Percentiles rank a stretch among this genome's conserved stretches.
Evolutionary conservation across 2,797 vertebrate genomes (phyloP).

Genomic region (Acanthopagrus latus): DNA sequence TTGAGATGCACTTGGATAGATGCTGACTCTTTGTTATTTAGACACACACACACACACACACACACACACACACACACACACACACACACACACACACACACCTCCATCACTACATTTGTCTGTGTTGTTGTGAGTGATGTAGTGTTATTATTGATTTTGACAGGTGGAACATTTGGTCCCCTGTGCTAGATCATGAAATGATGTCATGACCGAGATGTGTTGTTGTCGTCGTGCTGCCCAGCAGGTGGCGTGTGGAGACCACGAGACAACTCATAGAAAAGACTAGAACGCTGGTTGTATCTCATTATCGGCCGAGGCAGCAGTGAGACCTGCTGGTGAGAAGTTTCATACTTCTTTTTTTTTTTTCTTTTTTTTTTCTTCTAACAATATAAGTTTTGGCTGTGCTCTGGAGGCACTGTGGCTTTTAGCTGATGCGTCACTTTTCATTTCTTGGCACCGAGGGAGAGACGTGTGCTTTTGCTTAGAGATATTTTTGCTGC

Average conservation of each 20-base stretch:
- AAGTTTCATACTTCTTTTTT: constrained; percentile 1
- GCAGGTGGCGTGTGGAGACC: constrained; percentile 49
- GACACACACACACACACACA: not conserved
- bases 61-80: not conserved
- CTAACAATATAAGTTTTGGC: constrained; percentile 25
- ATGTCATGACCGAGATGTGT: not conserved
- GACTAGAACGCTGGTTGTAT: constrained; percentile 14
- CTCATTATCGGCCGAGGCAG: constrained; percentile 1
- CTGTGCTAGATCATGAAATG: not conserved
- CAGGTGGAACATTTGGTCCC: constrained; percentile 1
- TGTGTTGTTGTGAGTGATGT: not conserved
- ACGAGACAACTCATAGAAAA: constrained; percentile 1
- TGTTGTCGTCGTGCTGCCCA: constrained; percentile 45
- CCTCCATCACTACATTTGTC: not conserved
- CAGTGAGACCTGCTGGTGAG: not conserved
- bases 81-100: not conserved
- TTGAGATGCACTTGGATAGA: constrained; percentile 1
- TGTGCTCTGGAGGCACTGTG: not conserved
- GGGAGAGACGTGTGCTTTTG: not conserved
- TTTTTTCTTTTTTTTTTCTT: no score
- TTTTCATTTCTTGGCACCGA: not conserved
- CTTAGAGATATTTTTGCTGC: not conserved
- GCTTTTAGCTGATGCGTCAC: not conserved
- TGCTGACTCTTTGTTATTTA: not conserved
- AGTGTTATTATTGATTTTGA: not conserved